Evolutionary conservation across 2,888 invertebrate genomes (phyloP), one percentile per base, ranked within the genome.

Genomic region (Metellina segmentata): DNA sequence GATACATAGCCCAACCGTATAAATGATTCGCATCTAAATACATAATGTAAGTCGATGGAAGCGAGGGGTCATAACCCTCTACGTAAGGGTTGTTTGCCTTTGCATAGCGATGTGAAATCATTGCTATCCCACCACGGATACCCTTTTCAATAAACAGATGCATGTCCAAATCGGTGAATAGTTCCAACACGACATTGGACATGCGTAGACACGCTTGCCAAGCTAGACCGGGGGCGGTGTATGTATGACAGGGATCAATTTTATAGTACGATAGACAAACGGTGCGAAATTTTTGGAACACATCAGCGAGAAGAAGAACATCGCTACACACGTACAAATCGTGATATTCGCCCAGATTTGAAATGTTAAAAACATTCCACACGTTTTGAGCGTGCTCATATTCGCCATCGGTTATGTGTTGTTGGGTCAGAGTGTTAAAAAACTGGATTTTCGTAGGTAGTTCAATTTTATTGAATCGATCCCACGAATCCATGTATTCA

Each of bases 31-130:
- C 72, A n/a, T 87, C 87, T 11, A 82, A 85, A 49, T 91, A 92
- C n/a, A 92, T 69, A 7, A 93, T 91, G 74, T 70, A 86, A 8
- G 49, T 75, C 11, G 34, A 79, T 20, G 78, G 85, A 71, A 51
- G 51, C 1, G 13, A 8, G 5, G 70, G 19, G 7, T 85, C n/a
- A 20, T 11, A 78, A 4, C 16, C 69, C 11, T 19, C 9, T 71
- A 93, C 72, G 70, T 93, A 93, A 16, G 70, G 71, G 20, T 93
- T 93, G 70, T 93, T 93, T 0, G 93, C 93, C 34, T 75, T 93
- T 16, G 93, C 91, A 72, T 92, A 83, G 48, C 94, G 74, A 48
- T 93, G 87, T 34, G 93, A 13, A 11, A 92, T 91, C 16, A 34
- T 70, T 0, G 90, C 71, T 2, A 34, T 34, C 1, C 34, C 34